Percentiles rank a stretch among this genome's conserved stretches.
These are phyloP conservation scores for Hylaea fasciaria DNA, from an alignment of 2,888 invertebrate species.

Conservation along the genomic window DNA sequence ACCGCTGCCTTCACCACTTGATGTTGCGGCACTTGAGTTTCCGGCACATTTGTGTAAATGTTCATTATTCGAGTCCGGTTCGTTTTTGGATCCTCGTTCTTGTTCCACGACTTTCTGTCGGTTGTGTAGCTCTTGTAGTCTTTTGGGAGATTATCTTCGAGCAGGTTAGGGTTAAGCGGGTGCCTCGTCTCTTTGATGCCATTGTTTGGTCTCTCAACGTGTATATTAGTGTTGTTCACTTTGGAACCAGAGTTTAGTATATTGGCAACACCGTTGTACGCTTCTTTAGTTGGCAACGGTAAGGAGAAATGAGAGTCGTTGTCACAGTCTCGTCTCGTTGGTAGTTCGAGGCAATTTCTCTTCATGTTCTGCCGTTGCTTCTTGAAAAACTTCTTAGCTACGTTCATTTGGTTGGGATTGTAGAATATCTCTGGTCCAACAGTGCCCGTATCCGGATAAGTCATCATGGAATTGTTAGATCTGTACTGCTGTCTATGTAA, in stretches of 20 bases:
- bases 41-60: slow-evolving; percentile 87
- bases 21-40: slow-evolving; percentile 86
- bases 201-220: slow-evolving; percentile 86
- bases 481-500: slow-evolving; percentile 90
- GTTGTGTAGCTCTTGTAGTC: slow-evolving; percentile 74
- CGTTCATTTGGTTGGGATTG: slow-evolving; percentile 96
- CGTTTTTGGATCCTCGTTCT: slow-evolving; percentile 67
- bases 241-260: slow-evolving; percentile 90
- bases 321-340: slow-evolving; percentile 85
- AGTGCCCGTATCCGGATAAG: slow-evolving; percentile 83
- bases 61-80: slow-evolving; percentile 80
- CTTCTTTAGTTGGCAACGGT: slow-evolving; percentile 79
- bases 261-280: slow-evolving; percentile 83
- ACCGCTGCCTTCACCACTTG: slow-evolving; percentile 77
- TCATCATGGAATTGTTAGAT: slow-evolving; percentile 87
- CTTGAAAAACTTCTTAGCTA: slow-evolving; percentile 96
- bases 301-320: slow-evolving; percentile 79
- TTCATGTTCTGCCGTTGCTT: slow-evolving; percentile 91
- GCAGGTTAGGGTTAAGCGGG: slow-evolving; percentile 86
- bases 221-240: slow-evolving; percentile 92
- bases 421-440: slow-evolving; percentile 92
- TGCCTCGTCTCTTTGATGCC: slow-evolving; percentile 85
- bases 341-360: slow-evolving; percentile 89
- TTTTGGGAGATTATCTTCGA: slow-evolving; percentile 86
- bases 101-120: slow-evolving; percentile 73